Percentiles rank a stretch among this genome's conserved stretches.
phyloP scores from a whole-genome alignment of 2,797 vertebrate genomes.

The Poliocrania exsul region DNA sequence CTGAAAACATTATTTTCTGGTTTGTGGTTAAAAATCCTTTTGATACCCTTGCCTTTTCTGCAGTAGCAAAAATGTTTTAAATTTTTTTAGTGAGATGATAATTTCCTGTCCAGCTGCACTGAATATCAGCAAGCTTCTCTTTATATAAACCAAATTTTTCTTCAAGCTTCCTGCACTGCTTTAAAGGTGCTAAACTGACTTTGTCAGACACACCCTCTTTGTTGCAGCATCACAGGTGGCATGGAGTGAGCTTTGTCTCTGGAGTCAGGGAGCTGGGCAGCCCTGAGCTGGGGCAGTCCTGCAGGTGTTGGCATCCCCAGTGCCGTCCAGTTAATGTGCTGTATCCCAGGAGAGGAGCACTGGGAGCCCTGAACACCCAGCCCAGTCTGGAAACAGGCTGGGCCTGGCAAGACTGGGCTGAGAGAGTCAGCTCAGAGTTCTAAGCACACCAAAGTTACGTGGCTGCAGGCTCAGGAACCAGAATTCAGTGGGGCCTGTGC shows the following conservation, averaged over 20 bases:
- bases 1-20: background rate
- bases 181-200: background rate
- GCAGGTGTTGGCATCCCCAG: background rate
- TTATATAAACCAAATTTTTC: background rate
- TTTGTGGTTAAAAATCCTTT: background rate
- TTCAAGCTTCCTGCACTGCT: background rate
- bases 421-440: background rate
- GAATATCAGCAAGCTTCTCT: background rate
- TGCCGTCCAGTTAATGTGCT: background rate
- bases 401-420: background rate
- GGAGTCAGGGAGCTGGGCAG: background rate
- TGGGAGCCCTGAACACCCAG: background rate
- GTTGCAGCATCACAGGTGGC: background rate
- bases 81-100: background rate
- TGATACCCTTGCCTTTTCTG: background rate
- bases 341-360: background rate
- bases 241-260: background rate
- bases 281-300: background rate
- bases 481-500: background rate
- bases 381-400: background rate
- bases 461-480: background rate
- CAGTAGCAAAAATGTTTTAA: background rate
- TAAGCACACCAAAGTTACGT: background rate
- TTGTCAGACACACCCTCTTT: background rate
- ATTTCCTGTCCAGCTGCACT: background rate